These are phyloP conservation scores for Apamea epomidion DNA, from an alignment of 2,888 invertebrate species.

Conservation along the genomic window DNA sequence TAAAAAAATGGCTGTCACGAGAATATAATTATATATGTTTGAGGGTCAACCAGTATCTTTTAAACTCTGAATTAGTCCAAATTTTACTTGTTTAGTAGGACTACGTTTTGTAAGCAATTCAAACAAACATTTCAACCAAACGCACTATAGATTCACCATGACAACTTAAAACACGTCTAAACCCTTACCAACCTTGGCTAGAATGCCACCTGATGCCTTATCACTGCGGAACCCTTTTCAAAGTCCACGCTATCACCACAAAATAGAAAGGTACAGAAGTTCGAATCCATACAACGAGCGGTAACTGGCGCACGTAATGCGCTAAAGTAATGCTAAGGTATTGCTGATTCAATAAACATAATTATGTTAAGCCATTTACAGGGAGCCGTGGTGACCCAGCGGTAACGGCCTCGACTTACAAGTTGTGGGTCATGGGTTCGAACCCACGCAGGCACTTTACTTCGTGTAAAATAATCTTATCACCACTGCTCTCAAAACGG, in stretches of 20 bases:
- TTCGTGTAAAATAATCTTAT: too few relatives aligned
- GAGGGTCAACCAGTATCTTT: not conserved
- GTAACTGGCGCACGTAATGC: too few relatives aligned
- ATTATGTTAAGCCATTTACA: too few relatives aligned
- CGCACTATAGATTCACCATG: slow-evolving; percentile 53
- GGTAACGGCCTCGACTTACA: too few relatives aligned
- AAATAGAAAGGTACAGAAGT: slow-evolving; percentile 4
- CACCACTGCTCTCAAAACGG: too few relatives aligned
- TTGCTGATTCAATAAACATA: too few relatives aligned
- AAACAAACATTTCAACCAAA: slow-evolving; percentile 16
- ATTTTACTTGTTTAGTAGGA: not conserved
- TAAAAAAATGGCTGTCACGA: not conserved
- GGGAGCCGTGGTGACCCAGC: too few relatives aligned
- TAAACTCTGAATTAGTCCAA: not conserved
- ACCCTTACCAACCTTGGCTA: slow-evolving; percentile 49
- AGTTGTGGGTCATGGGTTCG: too few relatives aligned
- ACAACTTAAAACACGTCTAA: slow-evolving; percentile 64
- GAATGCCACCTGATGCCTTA: slow-evolving; percentile 61
- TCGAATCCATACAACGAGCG: rapidly evolving
- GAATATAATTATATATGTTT: not conserved
- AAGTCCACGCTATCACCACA: slow-evolving; percentile 35
- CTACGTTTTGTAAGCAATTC: not conserved
- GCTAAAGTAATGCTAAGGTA: too few relatives aligned
- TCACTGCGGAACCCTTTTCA: slow-evolving; percentile 64
- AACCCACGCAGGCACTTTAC: too few relatives aligned